These are phyloP conservation scores for Glyphotaelius pellucidus DNA, from an alignment of 2,888 invertebrate species.

Conservation along the genomic window DNA sequence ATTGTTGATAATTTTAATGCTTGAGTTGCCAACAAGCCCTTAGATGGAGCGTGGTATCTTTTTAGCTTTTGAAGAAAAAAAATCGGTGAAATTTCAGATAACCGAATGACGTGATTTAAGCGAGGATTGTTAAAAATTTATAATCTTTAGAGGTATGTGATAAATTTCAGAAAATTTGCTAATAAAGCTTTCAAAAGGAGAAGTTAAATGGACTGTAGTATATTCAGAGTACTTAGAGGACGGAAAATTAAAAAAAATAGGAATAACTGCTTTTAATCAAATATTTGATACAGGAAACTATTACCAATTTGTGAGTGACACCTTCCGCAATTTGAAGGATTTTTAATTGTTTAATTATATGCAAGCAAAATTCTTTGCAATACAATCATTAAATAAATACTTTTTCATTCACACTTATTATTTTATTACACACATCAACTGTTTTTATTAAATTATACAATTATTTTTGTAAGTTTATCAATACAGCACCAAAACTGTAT, in stretches of 20 bases:
- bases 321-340: neutral
- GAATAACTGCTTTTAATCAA: neutral
- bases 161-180: no score
- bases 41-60: no score
- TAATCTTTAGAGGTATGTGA: no score
- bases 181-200: no score
- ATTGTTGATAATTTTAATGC: no score
- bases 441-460: neutral
- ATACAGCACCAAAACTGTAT: neutral
- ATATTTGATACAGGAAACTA: neutral
- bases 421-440: neutral
- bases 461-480: neutral
- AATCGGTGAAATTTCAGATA: no score
- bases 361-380: neutral
- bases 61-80: no score
- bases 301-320: neutral
- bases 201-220: neutral
- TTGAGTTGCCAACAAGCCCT: no score
- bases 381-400: neutral
- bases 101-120: no score
- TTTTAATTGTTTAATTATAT: neutral
- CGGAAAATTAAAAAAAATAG: neutral
- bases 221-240: neutral
- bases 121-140: no score
- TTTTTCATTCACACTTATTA: neutral